Conservation (phyloP, 2,888 invertebrate genomes). For the Leptopilina drosophilae region DNA sequence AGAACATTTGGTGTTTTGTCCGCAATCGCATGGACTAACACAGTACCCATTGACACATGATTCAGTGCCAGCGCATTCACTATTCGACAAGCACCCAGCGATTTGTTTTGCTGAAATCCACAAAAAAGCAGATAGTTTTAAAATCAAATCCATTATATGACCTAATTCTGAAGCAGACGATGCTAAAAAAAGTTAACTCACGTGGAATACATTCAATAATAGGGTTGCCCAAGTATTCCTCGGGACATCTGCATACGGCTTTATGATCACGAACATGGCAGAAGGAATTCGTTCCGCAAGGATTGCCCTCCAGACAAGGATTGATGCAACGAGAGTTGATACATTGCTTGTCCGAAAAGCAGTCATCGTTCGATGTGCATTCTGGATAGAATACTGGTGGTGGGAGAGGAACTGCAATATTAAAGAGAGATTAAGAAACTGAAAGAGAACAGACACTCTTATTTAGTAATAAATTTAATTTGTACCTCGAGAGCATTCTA, state of each 20-base stretch:
- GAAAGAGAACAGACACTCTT: background rate
- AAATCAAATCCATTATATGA: too few species aligned
- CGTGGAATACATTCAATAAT: slow-evolving; percentile 86
- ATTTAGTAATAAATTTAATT: slow-evolving; percentile 31
- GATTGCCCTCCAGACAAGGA: slow-evolving; percentile 84
- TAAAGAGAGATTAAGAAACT: slow-evolving; percentile 31
- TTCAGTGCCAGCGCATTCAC: slow-evolving; percentile 89
- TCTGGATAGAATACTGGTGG: slow-evolving; percentile 77
- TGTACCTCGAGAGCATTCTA: slow-evolving; percentile 84
- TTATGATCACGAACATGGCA: slow-evolving; percentile 88
- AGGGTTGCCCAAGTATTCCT: slow-evolving; percentile 87
- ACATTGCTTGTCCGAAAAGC: slow-evolving; percentile 86
- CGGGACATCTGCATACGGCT: slow-evolving; percentile 89
- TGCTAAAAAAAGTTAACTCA: slow-evolving; percentile 78
- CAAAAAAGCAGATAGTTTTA: background rate
- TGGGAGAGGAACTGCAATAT: slow-evolving; percentile 60
- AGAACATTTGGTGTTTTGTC: slow-evolving; percentile 88
- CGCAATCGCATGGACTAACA: slow-evolving; percentile 91
- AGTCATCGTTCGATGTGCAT: slow-evolving; percentile 89
- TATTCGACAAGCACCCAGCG: slow-evolving; percentile 87
- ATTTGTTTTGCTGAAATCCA: slow-evolving; percentile 78
- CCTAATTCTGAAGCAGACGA: background rate
- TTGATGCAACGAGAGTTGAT: slow-evolving; percentile 87
- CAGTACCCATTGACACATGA: slow-evolving; percentile 90
- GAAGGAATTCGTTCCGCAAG: slow-evolving; percentile 89